Conservation (phyloP, 1,140 invertebrate genomes). For the Drosophila nasuta region DNA sequence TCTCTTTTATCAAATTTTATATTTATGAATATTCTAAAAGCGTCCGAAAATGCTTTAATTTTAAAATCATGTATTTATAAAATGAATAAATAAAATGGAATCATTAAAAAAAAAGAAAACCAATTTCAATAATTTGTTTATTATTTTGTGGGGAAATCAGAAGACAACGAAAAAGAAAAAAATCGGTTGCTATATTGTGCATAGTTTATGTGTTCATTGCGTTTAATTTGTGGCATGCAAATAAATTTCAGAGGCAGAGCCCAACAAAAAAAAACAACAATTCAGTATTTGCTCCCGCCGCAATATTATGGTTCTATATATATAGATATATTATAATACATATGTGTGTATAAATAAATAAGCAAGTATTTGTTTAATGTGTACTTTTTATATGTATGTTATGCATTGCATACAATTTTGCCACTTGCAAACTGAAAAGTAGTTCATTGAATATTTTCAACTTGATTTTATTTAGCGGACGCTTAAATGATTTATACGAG, state of each 20-base stretch:
- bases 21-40: too few species aligned
- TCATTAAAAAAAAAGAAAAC: background rate
- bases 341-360: slow-evolving; percentile 4
- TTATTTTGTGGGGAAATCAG: background rate
- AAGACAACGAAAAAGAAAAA: background rate
- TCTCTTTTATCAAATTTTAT: too few species aligned
- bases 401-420: slow-evolving; percentile 38
- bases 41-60: background rate
- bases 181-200: background rate
- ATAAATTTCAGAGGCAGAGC: slow-evolving; percentile 32
- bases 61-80: background rate
- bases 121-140: background rate
- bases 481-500: slow-evolving; percentile 81
- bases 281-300: background rate
- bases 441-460: slow-evolving; percentile 83
- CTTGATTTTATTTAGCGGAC: slow-evolving; percentile 81
- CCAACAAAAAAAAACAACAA: slow-evolving; percentile 10
- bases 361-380: slow-evolving; percentile 21
- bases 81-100: background rate
- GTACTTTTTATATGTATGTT: slow-evolving; percentile 21
- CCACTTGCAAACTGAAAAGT: slow-evolving; percentile 62
- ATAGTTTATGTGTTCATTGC: slow-evolving; percentile 38
- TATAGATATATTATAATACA: background rate
- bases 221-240: slow-evolving; percentile 41
- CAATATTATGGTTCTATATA: slow-evolving; percentile 18